Conservation (phyloP, 2,888 invertebrate species). For the Noctua janthe region DNA sequence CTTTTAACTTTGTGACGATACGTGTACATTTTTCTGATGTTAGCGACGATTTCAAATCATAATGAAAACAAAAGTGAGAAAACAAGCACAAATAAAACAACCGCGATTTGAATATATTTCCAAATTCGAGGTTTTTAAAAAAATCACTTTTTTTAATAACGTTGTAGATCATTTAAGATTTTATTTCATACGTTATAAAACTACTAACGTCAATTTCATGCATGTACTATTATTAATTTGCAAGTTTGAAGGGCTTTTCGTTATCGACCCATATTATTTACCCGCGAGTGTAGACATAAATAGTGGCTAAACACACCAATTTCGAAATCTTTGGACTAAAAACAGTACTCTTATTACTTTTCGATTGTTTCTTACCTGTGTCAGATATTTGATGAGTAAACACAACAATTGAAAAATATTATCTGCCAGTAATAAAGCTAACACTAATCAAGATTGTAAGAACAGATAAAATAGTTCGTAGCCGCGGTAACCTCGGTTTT, state of each 20-base stretch:
- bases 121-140: too few relatives aligned
- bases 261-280: not conserved
- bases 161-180: not conserved
- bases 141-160: too few relatives aligned
- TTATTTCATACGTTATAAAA: not conserved
- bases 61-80: too few relatives aligned
- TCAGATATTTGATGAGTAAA: slow-evolving; percentile 42
- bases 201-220: not conserved
- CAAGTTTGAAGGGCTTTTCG: not conserved
- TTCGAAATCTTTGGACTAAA: not conserved
- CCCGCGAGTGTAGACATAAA: not conserved
- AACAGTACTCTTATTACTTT: not conserved
- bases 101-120: too few relatives aligned
- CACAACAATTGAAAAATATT: slow-evolving; percentile 30
- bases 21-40: too few relatives aligned
- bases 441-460: slow-evolving; percentile 43
- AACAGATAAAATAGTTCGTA: slow-evolving; percentile 34
- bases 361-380: slow-evolving; percentile 44
- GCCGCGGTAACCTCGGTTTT: slow-evolving; percentile 29
- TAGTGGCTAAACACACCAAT: not conserved
- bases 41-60: too few relatives aligned
- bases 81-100: too few relatives aligned
- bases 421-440: slow-evolving; percentile 36
- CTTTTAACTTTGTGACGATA: too few relatives aligned
- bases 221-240: not conserved